Percentiles rank a stretch among this genome's conserved stretches.
These are phyloP conservation scores for Perizoma affinitatum DNA, from an alignment of 2,888 invertebrate species.

Conservation along the genomic window DNA sequence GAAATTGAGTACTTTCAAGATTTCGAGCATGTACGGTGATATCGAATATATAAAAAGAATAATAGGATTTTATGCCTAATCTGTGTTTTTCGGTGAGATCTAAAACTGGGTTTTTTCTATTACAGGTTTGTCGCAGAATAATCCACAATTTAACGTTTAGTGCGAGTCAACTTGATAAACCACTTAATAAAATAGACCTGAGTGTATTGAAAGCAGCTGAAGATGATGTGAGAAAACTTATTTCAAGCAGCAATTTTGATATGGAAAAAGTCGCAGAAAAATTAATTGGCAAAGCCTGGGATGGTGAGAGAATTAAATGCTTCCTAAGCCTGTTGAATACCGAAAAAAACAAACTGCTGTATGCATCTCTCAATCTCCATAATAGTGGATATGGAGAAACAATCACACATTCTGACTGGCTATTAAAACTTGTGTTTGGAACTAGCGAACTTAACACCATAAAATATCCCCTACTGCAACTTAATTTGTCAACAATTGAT, in stretches of 20 bases:
- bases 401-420: constrained; percentile 60
- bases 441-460: constrained; percentile 64
- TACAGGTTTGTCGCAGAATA: constrained; percentile 51
- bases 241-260: constrained; percentile 50
- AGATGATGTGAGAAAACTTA: constrained; percentile 49
- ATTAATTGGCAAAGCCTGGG: constrained; percentile 44
- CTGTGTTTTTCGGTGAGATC: too few relatives aligned
- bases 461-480: constrained; percentile 60
- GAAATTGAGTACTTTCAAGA: constrained; percentile 44
- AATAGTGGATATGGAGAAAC: constrained; percentile 58
- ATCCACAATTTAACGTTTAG: constrained; percentile 46
- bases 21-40: constrained; percentile 51
- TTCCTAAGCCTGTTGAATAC: constrained; percentile 47
- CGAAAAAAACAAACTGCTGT: constrained; percentile 50
- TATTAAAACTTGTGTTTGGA: constrained; percentile 61
- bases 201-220: constrained; percentile 39
- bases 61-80: too few relatives aligned
- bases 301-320: constrained; percentile 44
- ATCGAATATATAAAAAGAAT: too few relatives aligned
- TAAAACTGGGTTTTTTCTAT: constrained; percentile 20
- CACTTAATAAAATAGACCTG: background rate
- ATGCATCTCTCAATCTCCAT: constrained; percentile 49
- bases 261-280: constrained; percentile 41
- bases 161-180: constrained; percentile 18
- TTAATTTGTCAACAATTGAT: constrained; percentile 52